Conservation (phyloP, 1,140 invertebrate species). For the Panonychus citri region DNA sequence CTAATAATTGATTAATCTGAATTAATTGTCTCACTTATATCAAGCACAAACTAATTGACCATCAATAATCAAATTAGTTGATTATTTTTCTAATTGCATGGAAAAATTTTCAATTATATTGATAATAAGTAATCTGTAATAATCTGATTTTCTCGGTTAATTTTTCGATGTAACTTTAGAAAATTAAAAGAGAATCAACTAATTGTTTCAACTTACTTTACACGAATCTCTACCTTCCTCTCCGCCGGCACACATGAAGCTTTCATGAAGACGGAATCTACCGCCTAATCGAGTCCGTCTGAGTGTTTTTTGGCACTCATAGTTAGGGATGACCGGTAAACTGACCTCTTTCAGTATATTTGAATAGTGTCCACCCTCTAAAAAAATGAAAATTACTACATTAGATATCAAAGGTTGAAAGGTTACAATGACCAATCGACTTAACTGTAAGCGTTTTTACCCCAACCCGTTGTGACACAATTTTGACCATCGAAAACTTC, state of each 20-base stretch:
- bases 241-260: conserved; percentile 48
- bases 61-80: too few species aligned
- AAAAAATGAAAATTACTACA: conserved; percentile 7
- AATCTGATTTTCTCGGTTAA: too few species aligned
- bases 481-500: conserved; percentile 11
- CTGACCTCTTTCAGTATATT: conserved; percentile 43
- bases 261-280: conserved; percentile 30
- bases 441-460: conserved; percentile 45
- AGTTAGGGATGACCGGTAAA: conserved; percentile 31
- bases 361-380: conserved; percentile 36
- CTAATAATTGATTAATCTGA: too few species aligned
- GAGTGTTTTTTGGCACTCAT: conserved; percentile 25
- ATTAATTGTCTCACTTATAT: too few species aligned
- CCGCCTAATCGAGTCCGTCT: conserved; percentile 24
- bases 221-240: conserved; percentile 34
- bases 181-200: too few species aligned
- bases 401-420: too few species aligned
- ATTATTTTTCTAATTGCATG: too few species aligned
- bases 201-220: conserved; percentile 27
- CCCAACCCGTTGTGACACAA: conserved; percentile 56
- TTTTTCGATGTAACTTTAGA: too few species aligned
- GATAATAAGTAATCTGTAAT: too few species aligned
- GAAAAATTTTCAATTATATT: too few species aligned
- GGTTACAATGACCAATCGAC: too few species aligned
- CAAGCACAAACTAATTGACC: too few species aligned